A percentile compares a stretch with the other conserved stretches of the same genome.
These are phyloP conservation scores for Alethe castanea DNA, from an alignment of 2,113 vertebrate genomes.

Conservation along the genomic window DNA sequence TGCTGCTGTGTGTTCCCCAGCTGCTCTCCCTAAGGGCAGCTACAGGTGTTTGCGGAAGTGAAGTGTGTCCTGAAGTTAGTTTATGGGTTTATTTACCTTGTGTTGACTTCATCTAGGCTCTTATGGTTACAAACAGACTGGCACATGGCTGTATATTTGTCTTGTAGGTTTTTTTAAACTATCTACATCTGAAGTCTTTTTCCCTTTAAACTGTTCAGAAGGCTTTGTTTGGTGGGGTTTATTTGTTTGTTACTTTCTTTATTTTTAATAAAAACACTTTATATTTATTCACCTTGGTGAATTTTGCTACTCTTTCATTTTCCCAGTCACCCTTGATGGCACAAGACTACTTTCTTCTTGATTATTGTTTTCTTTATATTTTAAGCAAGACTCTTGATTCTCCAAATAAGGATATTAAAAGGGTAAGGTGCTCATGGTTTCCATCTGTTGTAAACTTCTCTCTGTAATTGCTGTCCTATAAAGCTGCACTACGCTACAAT, in stretches of 20 bases:
- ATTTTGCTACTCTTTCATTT: neutral
- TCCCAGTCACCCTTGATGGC: neutral
- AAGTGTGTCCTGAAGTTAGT: neutral
- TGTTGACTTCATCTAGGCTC: neutral
- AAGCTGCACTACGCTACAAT: neutral
- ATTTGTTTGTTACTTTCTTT: neutral
- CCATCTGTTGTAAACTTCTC: neutral
- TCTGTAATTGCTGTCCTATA: neutral
- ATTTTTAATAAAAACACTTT: neutral
- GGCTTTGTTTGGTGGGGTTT: neutral
- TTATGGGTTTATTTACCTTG: neutral
- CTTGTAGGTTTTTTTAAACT: neutral
- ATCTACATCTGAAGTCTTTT: neutral
- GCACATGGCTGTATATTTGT: neutral
- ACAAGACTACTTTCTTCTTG: neutral
- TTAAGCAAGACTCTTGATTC: neutral
- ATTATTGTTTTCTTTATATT: neutral
- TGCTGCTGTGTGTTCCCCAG: neutral
- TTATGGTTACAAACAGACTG: neutral
- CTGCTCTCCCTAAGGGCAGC: neutral
- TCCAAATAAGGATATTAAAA: neutral
- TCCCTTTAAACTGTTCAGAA: neutral
- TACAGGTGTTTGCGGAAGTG: accelerated
- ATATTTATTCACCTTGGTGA: neutral
- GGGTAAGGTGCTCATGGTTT: neutral